Base-by-base conservation (phyloP, 2,888 invertebrate species). In the Dexiosoma caninum region DNA sequence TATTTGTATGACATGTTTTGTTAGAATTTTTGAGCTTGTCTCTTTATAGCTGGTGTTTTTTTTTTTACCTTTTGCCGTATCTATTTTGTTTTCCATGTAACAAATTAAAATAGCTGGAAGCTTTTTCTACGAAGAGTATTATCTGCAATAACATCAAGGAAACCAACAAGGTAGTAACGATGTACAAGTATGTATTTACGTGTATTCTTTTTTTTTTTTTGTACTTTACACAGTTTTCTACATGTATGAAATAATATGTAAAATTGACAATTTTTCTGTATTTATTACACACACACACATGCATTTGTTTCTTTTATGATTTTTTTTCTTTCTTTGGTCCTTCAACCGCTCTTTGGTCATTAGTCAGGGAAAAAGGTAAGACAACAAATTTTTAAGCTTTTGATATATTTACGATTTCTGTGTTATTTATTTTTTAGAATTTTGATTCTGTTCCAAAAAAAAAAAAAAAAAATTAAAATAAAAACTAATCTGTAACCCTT, bases 1-100 rank as follows among this genome's bases (percentile, higher is more conserved):
- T 85, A 82, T 80, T 76, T 75, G 72, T 82, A 78, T 84, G 86
- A 85, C 85, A 86, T 83, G 64, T 86, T 84, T 83, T 85, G 74
- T 74, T 69, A 64, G 40, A 64, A 64, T 64, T 64, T 78, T 74
- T 71, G 35, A 66, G 70, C 42, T 42, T 19, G 9, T 59, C 49
- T 46, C 37, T 57, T 12, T 16, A 27, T 59, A n/a, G n/a, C n/a
- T n/a, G n/a, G n/a, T n/a, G n/a, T n/a, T 21, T 55, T n/a, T 23
- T 64, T 21, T 44, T 44, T 10, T 60, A 1, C 42, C 32, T 30
- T 32, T 46, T 2, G 8, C 9, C 30, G 1, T 44, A 14, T 35
- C 53, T 55, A 72, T 62, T 72, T 42, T 37, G 7, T 42, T 59
- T 40, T 57, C 60, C 35, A 51, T 51, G 75, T 67, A 75, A 77